A percentile compares a stretch with the other conserved stretches of the same genome.
phyloP scores from a whole-genome alignment of 2,888 invertebrate species.

The Cataglyphis cursor region DNA sequence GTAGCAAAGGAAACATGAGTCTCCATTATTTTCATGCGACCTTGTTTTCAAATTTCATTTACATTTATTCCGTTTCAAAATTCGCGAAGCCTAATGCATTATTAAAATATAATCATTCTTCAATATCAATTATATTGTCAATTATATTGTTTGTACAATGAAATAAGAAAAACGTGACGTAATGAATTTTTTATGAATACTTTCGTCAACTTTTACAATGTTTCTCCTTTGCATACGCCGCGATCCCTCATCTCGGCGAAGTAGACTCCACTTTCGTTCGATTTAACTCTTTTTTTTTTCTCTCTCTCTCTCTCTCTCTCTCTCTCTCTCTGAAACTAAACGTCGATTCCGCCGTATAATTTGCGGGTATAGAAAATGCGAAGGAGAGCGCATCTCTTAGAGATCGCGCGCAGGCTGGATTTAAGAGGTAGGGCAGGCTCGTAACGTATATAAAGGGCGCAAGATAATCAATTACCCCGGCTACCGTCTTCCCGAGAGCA shows the following conservation, averaged over 20 bases:
- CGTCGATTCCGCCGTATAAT: slow-evolving; percentile 73
- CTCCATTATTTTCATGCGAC: neutral
- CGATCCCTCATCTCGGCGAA: slow-evolving; percentile 43
- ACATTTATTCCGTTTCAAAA: neutral
- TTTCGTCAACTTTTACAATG: slow-evolving; percentile 24
- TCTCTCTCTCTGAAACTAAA: slow-evolving; percentile 24
- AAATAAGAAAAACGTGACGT: slow-evolving; percentile 10
- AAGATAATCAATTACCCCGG: slow-evolving; percentile 82
- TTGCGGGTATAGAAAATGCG: slow-evolving; percentile 73
- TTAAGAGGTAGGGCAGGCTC: slow-evolving; percentile 75
- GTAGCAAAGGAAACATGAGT: neutral
- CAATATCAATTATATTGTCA: slow-evolving; percentile 20
- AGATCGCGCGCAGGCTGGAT: slow-evolving; percentile 72
- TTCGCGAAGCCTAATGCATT: neutral
- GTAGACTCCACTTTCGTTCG: slow-evolving; percentile 47
- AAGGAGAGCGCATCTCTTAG: slow-evolving; percentile 70
- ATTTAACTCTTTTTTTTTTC: slow-evolving; percentile 45
- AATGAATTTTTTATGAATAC: slow-evolving; percentile 36
- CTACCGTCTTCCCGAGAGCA: slow-evolving; percentile 77
- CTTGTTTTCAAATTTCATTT: neutral
- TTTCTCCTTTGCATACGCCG: slow-evolving; percentile 43
- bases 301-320: neutral
- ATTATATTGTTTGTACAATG: neutral
- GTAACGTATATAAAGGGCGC: slow-evolving; percentile 78
- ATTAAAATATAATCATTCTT: slow-evolving; percentile 22